These are phyloP conservation scores for Peucedramus taeniatus DNA, from an alignment of 2,113 vertebrate species.

Conservation along the genomic window DNA sequence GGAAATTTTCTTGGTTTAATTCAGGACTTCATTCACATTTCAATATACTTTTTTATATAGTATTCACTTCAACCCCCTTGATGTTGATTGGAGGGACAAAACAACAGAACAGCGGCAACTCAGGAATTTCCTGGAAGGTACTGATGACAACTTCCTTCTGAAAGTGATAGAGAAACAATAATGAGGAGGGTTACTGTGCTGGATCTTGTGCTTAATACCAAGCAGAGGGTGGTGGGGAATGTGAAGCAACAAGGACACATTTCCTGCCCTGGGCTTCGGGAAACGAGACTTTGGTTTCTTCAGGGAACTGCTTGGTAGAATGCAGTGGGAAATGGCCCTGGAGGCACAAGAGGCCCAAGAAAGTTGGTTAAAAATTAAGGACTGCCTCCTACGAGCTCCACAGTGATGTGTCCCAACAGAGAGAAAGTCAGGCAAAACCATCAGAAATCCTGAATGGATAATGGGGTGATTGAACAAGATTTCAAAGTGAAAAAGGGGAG, in stretches of 20 bases:
- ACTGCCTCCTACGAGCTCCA: fast-evolving
- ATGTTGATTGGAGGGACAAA: not conserved
- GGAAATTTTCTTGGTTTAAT: not conserved
- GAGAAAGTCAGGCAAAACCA: not conserved
- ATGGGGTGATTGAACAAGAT: too few relatives aligned
- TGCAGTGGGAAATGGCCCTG: not conserved
- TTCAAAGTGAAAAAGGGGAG: not conserved
- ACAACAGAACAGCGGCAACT: not conserved
- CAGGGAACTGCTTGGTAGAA: not conserved
- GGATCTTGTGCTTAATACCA: not conserved
- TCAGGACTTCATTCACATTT: not conserved
- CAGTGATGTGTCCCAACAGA: not conserved
- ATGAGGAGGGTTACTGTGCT: not conserved
- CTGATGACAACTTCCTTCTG: not conserved
- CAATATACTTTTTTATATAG: not conserved
- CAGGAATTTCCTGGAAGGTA: not conserved
- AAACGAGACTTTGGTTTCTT: not conserved
- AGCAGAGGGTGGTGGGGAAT: not conserved
- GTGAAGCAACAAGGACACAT: not conserved
- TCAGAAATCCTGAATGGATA: not conserved
- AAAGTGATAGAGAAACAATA: not conserved
- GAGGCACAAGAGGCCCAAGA: not conserved
- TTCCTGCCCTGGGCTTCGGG: not conserved
- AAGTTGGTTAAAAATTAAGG: not conserved
- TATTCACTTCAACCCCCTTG: fast-evolving